These are phyloP conservation scores for Aselliscus stoliczkanus DNA, from an alignment of 2,797 vertebrate species.

Conservation along the genomic window DNA sequence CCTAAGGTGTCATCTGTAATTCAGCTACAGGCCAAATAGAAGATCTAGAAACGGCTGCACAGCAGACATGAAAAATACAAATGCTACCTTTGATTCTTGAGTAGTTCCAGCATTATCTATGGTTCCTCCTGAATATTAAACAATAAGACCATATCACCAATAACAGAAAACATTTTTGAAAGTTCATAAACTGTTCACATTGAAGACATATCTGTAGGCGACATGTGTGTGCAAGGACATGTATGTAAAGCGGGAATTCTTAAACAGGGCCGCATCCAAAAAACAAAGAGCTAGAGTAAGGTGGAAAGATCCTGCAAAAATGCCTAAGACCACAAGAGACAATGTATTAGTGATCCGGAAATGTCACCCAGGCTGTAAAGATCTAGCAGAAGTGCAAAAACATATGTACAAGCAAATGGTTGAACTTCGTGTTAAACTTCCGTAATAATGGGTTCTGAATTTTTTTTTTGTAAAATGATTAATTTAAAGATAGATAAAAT, in stretches of 20 bases:
- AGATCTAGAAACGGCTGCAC: neutral
- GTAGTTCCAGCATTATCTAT: neutral
- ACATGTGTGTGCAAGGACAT: neutral
- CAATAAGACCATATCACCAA: neutral
- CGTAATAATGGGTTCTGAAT: neutral
- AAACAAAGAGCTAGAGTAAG: neutral
- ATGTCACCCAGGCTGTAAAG: neutral
- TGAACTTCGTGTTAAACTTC: neutral
- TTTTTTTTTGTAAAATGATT: neutral
- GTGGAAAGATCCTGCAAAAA: neutral
- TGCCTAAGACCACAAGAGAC: neutral
- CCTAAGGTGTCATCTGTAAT: neutral
- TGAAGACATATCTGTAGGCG: neutral
- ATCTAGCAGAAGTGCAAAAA: neutral
- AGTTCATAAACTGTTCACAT: neutral
- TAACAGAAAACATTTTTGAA: neutral
- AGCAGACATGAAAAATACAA: neutral
- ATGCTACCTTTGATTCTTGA: neutral
- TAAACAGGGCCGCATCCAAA: neutral
- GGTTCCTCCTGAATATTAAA: neutral
- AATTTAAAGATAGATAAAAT: neutral
- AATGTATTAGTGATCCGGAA: neutral
- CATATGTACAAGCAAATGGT: neutral
- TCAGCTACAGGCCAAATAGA: neutral
- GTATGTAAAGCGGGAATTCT: neutral